These are phyloP conservation scores for Carapus acus DNA, from an alignment of 2,797 vertebrate genomes.

Conservation along the genomic window DNA sequence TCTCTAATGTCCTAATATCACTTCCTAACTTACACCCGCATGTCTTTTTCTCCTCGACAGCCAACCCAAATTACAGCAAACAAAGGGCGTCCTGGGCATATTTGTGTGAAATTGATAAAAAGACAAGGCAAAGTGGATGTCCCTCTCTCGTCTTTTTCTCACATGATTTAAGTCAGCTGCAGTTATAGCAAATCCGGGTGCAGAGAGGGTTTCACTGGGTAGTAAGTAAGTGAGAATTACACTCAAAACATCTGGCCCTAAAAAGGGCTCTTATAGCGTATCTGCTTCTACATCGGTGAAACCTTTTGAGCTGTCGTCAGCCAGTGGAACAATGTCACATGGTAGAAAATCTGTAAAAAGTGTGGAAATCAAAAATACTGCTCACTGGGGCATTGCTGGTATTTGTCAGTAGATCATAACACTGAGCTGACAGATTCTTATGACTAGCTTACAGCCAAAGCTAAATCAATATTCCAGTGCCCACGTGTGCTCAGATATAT, in stretches of 20 bases:
- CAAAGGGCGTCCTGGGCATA: conserved; percentile 3
- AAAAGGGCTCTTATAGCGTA: conserved; percentile 16
- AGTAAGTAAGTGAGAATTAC: conserved; percentile 5
- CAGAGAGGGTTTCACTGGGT: conserved; percentile 8
- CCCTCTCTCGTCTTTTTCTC: neutral
- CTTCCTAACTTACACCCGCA: conserved; percentile 5
- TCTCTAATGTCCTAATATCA: neutral
- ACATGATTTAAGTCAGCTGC: too few relatives aligned
- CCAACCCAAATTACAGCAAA: conserved; percentile 5
- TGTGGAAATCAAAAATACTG: neutral
- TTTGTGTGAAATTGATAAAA: conserved; percentile 9
- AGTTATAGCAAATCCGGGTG: neutral
- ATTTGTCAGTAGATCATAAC: conserved; percentile 37
- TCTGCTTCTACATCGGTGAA: conserved; percentile 11
- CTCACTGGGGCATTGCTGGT: conserved; percentile 6
- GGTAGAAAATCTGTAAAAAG: conserved; percentile 1
- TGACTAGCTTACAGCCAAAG: conserved; percentile 38
- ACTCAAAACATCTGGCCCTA: conserved; percentile 8
- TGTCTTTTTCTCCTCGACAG: conserved; percentile 27
- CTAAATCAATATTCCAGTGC: conserved; percentile 46
- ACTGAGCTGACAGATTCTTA: conserved; percentile 35
- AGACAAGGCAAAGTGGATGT: neutral
- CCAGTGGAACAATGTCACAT: conserved; percentile 20
- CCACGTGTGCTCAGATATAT: conserved; percentile 40
- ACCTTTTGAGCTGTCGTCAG: conserved; percentile 5